Evolutionary conservation across 2,888 invertebrate genomes (phyloP), one percentile per base, ranked within the genome.

Genomic region (Hydropsyche betteni): DNA sequence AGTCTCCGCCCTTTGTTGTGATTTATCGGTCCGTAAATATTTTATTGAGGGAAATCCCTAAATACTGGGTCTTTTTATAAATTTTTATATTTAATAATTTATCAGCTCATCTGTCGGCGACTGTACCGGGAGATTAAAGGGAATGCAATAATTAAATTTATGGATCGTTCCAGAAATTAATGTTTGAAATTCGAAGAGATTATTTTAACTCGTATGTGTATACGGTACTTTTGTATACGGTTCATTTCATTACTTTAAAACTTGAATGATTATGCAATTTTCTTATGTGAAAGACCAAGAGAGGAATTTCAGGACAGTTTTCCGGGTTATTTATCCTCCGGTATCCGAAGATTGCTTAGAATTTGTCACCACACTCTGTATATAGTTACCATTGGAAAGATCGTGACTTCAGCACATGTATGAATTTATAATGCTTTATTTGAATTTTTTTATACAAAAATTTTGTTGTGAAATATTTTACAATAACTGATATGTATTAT

Each of bases 21-120:
- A 70, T 70, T 70, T 70, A 70, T 53, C n/a, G 36, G 70, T 70
- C 12, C 70, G 70, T 70, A 70, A 70, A 70, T 70, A 70, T 70
- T 70, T 70, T 70, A 70, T 70, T 70, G 70, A 24, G 33, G 50
- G 51, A 52, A 70, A 33, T 33, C 50, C 52, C 24, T 24, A 70
- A 64, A 64, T 36, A 36, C 10, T 12, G 34, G 6, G 34, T 36
- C 36, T 34, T 36, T 64, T 44, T 10, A 5, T 10, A 58, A 16
- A 24, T 58, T 58, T 5, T 64, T 64, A 61, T 61, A 64, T 34
- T 36, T 36, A 36, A 44, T 44, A 44, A 44, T 44, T 44, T 10
- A 8, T 64, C n/a, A 10, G 34, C 34, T 36, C 3, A 33, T 61
- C 16, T 61, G 61, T 4, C 12, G 12, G 4, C 44, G 44, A 44